Conservation (phyloP, 2,113 vertebrate species). For the Petroica traversi region DNA sequence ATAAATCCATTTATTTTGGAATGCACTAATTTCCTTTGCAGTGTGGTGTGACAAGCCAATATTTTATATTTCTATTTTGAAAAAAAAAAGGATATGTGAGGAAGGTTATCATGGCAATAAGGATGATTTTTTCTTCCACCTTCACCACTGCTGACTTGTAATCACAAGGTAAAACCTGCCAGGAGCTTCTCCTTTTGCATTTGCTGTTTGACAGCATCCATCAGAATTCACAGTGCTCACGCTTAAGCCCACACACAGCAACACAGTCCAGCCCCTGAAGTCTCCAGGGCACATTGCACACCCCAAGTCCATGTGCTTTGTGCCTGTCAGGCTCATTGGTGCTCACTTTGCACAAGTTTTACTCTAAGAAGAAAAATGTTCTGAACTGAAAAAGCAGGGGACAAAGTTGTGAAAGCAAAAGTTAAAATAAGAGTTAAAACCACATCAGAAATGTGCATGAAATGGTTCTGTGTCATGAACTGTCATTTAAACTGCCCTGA, state of each 20-base stretch:
- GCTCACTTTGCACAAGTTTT: background rate
- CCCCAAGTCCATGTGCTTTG: background rate
- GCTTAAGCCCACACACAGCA: background rate
- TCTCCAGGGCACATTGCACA: background rate
- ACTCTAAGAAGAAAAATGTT: background rate
- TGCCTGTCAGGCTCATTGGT: background rate
- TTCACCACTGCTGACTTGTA: background rate
- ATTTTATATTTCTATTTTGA: background rate
- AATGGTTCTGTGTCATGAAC: background rate
- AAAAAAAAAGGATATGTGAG: background rate
- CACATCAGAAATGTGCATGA: background rate
- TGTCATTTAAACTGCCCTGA: background rate
- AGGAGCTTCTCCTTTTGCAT: background rate
- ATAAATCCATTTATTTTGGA: background rate
- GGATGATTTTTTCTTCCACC: background rate
- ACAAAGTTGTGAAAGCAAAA: background rate
- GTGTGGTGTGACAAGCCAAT: background rate
- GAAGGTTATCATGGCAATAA: background rate
- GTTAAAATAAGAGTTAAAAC: background rate
- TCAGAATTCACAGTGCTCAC: background rate
- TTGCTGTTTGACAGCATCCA: background rate
- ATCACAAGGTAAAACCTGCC: background rate
- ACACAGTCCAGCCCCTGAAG: background rate
- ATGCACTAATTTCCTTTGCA: background rate
- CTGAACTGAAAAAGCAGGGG: background rate